Base-by-base conservation (phyloP, 2,888 invertebrate genomes). In the Agonopterix subpropinquella region DNA sequence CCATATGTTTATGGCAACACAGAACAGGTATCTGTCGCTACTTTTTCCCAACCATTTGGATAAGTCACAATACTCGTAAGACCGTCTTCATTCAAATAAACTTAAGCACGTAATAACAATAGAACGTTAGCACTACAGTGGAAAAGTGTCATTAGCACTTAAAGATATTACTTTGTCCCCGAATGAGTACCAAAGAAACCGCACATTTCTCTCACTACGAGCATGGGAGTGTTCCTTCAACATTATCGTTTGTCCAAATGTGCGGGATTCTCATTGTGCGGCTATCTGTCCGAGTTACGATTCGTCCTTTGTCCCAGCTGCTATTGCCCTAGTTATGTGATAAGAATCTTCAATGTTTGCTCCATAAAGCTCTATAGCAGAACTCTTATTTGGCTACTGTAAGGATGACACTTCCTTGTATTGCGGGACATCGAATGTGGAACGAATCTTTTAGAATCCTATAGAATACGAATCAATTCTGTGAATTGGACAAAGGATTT, bases 181-280 rank as follows among this genome's bases (percentile, higher is more conserved):
- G 7, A 28, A 28, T 28, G 28, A 28, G 28, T 28, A 5, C 28
- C 28, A 28, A 28, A 28, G 7, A 7, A 28, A 28, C 28, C 28
- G 28, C 28, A 39, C n/a, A 39, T 39, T 39, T 39, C n/a, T 39
- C 39, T 39, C 39, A 39, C 1, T 5, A 39, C 7, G 28, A 28
- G 28, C 28, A 28, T 28, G 7, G 7, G 28, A 28, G 28, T 28
- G 28, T 28, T 66, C 70, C 62, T 62, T 62, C 60, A 56, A 65
- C 67, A 72, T 74, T 72, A 76, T 68, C 71, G 67, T 80, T 78
- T 68, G 65, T 66, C 57, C 61, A 58, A 68, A 73, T 65, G 65
- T 57, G 58, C 61, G 67, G 11, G 67, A 62, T 63, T 56, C 69
- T 70, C 69, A 65, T 67, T 70, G 67, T 70, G 61, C 60, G 64